Base-by-base conservation (phyloP, 2,888 invertebrate genomes). In the Sepioteuthis lessoniana region DNA sequence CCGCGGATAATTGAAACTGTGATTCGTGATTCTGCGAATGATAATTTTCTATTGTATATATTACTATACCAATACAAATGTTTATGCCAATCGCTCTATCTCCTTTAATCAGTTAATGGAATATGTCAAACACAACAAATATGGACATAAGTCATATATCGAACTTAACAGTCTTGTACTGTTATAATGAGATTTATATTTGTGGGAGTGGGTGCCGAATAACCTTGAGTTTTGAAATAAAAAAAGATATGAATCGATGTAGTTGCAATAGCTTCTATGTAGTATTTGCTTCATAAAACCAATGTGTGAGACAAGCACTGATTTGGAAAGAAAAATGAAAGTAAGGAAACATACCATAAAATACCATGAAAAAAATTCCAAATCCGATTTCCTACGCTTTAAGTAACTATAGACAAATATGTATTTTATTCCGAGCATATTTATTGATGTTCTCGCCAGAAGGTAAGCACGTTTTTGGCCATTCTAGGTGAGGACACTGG, bases 391-490 rank as follows among this genome's bases (percentile, higher is more conserved):
- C 31, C 76, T 76, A 76, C 76, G 76, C 76, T 76, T 76, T 76
- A 76, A n/a, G 76, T 76, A 76, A 76, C 76, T 76, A 76, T 76
- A 76, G 76, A 76, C 76, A 76, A 76, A 76, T 76, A 76, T 76
- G 76, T 76, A 76, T 76, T 76, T 76, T n/a, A 76, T 76, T 76
- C 76, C 3, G 76, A 76, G 8, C 76, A 76, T 76, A 76, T 76
- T 76, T 76, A 76, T 76, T 76, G 76, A n/a, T 76, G 76, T 76
- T 76, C 76, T 76, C 76, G n/a, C n/a, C 76, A 13, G 76, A 76
- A 76, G 76, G 76, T 76, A 76, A 76, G n/a, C 76, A n/a, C 76
- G 76, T 76, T n/a, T n/a, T 7, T 76, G 31, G 31, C 1, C 76
- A n/a, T 76, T 76, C 76, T n/a, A 13, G 31, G n/a, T 76, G n/a